Conservation (phyloP, 2,797 vertebrate genomes). For the Bryconaethiops microstoma region DNA sequence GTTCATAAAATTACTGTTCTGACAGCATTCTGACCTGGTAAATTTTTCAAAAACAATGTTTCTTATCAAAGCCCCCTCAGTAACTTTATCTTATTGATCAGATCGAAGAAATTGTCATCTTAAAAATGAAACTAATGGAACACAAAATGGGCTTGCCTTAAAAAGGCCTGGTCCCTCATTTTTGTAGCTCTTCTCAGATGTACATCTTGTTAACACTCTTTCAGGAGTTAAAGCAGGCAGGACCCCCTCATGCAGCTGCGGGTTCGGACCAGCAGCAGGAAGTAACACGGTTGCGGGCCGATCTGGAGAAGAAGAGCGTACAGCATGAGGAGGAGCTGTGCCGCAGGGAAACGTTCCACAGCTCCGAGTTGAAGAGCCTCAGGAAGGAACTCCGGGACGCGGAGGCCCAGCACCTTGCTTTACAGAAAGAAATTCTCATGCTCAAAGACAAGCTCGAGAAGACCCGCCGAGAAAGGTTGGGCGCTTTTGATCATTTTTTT, state of each 20-base stretch:
- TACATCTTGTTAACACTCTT: neutral
- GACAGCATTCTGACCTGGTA: too few relatives aligned
- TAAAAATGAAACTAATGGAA: too few relatives aligned
- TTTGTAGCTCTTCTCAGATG: too few relatives aligned
- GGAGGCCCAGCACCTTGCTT: conserved; percentile 91
- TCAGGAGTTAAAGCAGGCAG: conserved; percentile 86
- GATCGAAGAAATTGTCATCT: too few relatives aligned
- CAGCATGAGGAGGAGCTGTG: conserved; percentile 91
- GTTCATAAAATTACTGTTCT: too few relatives aligned
- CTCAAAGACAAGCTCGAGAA: conserved; percentile 98
- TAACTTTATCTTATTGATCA: too few relatives aligned
- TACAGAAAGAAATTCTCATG: conserved; percentile 96
- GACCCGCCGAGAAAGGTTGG: conserved; percentile 91
- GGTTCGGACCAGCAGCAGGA: conserved; percentile 90
- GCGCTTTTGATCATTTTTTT: neutral
- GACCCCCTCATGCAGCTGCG: conserved; percentile 80
- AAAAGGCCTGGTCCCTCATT: too few relatives aligned
- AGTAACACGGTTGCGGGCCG: conserved; percentile 87
- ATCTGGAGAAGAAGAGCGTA: conserved; percentile 92
- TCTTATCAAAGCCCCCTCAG: too few relatives aligned
- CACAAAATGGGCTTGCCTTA: too few relatives aligned
- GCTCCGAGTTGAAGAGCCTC: conserved; percentile 87
- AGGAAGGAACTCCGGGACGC: conserved; percentile 94
- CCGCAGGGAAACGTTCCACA: conserved; percentile 87
- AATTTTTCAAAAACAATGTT: too few relatives aligned